Evolutionary conservation across 2,888 invertebrate genomes (phyloP).

Genomic region (Leptopilina syphax): DNA sequence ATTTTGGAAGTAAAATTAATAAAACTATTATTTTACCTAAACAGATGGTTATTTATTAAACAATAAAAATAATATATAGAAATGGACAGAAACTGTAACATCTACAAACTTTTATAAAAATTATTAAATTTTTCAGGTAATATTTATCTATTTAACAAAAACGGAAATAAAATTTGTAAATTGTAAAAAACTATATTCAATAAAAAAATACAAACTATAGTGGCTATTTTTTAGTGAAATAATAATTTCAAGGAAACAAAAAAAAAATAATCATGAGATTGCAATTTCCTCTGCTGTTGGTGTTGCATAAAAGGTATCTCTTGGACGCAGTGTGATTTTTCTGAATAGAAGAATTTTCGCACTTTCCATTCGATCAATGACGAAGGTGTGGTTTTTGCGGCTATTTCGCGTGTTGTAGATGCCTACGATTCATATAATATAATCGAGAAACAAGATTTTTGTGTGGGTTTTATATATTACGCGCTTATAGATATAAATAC

Average conservation of each 20-base stretch:
- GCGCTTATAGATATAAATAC: conserved; percentile 12
- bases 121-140: too few relatives aligned
- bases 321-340: conserved; percentile 10
- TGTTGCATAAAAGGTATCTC: background rate
- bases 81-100: too few relatives aligned
- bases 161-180: too few relatives aligned
- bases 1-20: too few relatives aligned
- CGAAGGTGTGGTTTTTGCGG: conserved; percentile 56
- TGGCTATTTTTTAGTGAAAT: background rate
- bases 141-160: too few relatives aligned
- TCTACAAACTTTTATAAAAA: too few relatives aligned
- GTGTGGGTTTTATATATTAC: conserved; percentile 41
- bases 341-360: conserved; percentile 30
- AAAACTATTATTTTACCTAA: too few relatives aligned
- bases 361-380: conserved; percentile 32
- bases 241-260: background rate
- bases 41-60: too few relatives aligned
- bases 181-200: too few relatives aligned
- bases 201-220: too few relatives aligned
- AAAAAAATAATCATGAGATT: background rate
- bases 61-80: too few relatives aligned
- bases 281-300: background rate
- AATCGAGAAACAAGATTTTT: conserved; percentile 11
- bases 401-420: conserved; percentile 52
- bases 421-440: conserved; percentile 30